Evolutionary conservation across 1,140 invertebrate species (phyloP).

Genomic region (Musca vetustissima): DNA sequence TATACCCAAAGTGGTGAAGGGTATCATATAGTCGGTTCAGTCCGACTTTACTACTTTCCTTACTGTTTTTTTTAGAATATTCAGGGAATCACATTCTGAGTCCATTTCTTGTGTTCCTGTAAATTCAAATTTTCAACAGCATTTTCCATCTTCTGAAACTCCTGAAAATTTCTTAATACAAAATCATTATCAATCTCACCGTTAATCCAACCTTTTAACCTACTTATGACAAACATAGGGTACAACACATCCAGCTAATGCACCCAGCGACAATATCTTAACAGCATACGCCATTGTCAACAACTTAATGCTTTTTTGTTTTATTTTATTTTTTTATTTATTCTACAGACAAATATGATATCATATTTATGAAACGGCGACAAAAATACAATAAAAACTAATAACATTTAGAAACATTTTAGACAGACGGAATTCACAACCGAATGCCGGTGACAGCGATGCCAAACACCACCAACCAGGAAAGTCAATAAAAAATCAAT

Average conservation of each 20-base stretch:
- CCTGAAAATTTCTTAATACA: no score
- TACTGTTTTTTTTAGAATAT: no score
- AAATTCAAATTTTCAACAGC: no score
- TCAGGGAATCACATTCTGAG: no score
- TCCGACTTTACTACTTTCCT: no score
- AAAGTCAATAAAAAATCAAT: constrained; percentile 5
- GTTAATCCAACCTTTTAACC: no score
- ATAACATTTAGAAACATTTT: constrained; percentile 23
- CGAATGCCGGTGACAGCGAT: background rate
- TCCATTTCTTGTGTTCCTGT: no score
- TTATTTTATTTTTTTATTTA: no score
- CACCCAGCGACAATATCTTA: background rate
- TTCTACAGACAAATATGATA: constrained; percentile 17
- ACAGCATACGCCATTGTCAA: constrained; percentile 7
- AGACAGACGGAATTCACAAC: background rate
- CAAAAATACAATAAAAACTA: constrained; percentile 16
- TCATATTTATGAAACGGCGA: constrained; percentile 11
- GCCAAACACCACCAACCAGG: background rate
- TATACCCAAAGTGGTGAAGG: no score
- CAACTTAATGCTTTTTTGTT: constrained; percentile 6
- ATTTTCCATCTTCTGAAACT: no score
- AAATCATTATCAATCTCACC: no score
- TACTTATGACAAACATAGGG: background rate
- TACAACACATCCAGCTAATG: background rate
- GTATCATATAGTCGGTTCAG: no score